A percentile compares a stretch with the other conserved stretches of the same genome.
Conservation (phyloP, 2,113 vertebrate species). For the Grallaria varia region DNA sequence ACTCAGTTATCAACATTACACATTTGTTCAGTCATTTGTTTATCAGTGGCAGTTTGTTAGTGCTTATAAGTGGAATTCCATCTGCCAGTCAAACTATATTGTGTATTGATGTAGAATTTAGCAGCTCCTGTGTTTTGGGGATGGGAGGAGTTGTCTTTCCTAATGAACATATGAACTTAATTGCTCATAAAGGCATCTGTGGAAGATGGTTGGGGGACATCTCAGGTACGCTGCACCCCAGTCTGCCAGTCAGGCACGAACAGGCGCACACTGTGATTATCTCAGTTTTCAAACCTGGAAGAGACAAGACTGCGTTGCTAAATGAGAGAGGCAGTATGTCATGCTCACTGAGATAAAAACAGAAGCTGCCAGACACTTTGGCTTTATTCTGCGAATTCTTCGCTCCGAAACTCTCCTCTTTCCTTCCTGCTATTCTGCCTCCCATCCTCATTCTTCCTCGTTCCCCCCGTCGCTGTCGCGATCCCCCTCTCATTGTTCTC, state of each 20-base stretch:
- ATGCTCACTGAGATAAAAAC: conserved; percentile 76
- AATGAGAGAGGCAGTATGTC: conserved; percentile 76
- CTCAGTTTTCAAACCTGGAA: conserved; percentile 77
- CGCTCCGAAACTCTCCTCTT: conserved; percentile 69
- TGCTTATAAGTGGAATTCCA: conserved; percentile 80
- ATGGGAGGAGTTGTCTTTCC: neutral
- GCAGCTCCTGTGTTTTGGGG: conserved; percentile 41
- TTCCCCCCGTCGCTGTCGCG: conserved; percentile 45
- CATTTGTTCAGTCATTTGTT: conserved; percentile 78
- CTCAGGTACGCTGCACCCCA: conserved; percentile 65
- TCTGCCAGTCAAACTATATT: conserved; percentile 73
- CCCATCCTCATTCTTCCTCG: conserved; percentile 27
- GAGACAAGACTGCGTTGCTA: conserved; percentile 72
- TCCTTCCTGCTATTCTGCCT: conserved; percentile 5
- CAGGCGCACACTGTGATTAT: conserved; percentile 72
- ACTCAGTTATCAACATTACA: conserved; percentile 72
- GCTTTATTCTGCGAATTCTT: conserved; percentile 73
- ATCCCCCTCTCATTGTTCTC: conserved; percentile 76
- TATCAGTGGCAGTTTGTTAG: conserved; percentile 77
- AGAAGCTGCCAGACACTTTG: conserved; percentile 76
- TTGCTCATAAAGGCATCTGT: conserved; percentile 56
- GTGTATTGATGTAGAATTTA: conserved; percentile 69
- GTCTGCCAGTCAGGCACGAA: conserved; percentile 67
- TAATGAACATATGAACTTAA: conserved; percentile 67
- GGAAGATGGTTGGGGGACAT: neutral